Evolutionary conservation across 2,888 invertebrate genomes (phyloP).

Genomic region (Ctenicera cuprea): DNA sequence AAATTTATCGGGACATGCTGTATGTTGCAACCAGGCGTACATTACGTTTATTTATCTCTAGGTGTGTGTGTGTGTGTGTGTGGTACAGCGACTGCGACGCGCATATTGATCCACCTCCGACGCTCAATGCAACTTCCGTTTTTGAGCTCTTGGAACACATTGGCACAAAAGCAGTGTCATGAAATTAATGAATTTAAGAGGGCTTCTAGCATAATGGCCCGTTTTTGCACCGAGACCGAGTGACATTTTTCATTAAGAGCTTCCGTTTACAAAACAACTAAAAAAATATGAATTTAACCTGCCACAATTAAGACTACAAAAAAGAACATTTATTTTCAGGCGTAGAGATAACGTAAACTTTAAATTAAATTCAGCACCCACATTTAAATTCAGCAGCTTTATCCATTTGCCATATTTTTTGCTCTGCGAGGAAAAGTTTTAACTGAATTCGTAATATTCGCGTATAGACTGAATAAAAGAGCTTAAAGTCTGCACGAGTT

Average conservation of each 20-base stretch:
- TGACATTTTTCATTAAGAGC: neutral
- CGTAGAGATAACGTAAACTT: neutral
- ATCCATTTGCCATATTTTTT: conserved; percentile 16
- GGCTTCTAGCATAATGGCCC: neutral
- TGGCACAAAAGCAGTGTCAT: conserved; percentile 5
- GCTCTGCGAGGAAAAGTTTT: conserved; percentile 1
- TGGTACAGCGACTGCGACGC: conserved; percentile 30
- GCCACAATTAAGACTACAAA: neutral
- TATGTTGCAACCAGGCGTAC: too few relatives aligned
- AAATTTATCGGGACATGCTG: too few relatives aligned
- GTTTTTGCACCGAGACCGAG: neutral
- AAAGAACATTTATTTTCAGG: neutral
- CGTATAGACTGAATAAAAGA: neutral
- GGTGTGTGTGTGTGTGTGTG: conserved; percentile 23
- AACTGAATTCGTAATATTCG: neutral
- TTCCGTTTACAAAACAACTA: neutral
- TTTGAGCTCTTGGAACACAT: conserved; percentile 23
- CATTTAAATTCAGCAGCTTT: conserved; percentile 13
- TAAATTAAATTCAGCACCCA: conserved; percentile 17
- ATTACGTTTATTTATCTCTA: conserved; percentile 21
- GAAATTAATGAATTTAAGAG: conserved; percentile 23
- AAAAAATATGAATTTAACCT: neutral
- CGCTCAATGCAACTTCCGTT: conserved; percentile 32
- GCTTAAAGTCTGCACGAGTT: conserved; percentile 1
- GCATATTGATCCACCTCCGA: conserved; percentile 24